Base-by-base conservation (phyloP, 2,888 invertebrate genomes). In the Lymantria monacha region DNA sequence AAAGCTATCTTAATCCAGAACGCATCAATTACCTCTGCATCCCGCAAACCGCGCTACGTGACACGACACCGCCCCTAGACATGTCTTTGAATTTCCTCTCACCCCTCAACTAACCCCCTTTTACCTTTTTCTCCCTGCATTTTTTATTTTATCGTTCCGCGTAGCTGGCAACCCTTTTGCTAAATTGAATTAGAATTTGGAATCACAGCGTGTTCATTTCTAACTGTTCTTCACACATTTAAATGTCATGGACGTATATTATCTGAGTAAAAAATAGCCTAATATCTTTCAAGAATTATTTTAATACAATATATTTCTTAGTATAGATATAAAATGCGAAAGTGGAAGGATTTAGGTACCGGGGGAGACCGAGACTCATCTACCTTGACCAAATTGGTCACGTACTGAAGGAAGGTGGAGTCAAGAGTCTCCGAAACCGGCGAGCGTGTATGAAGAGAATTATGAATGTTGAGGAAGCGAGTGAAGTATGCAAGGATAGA, bases 131-230 rank as follows among this genome's bases (percentile, higher is more conserved):
- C 5, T 5, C 5, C 62, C 62, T 70, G 66, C 68, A 66, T 66
- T 70, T 76, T 76, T n/a, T n/a, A n/a, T n/a, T 22, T 75, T 79
- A 79, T 69, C 74, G 76, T 87, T 84, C 76, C 86, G 86, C 85
- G 79, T 83, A 79, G 78, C 76, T 85, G 85, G 72, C 86, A 88
- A 88, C 88, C 88, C 88, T 87, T 86, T 85, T 80, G 74, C 73
- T 70, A 83, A 87, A 87, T 87, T 87, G 83, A 87, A 88, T 85
- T 83, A 80, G 78, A 70, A 74, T 76, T 76, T 72, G 64, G 72
- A 74, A 66, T 69, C 68, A 68, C 69, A 67, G 63, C 67, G 72
- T 72, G 67, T 67, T 59, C 55, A 22, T 22, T 22, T 22, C 47
- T 42, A 55, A 61, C 56, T 53, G 55, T 56, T 65, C 56, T n/a